Percentiles rank a stretch among this genome's conserved stretches.
Conservation (phyloP, 2,797 vertebrate species). For the Centropyge bicolor region DNA sequence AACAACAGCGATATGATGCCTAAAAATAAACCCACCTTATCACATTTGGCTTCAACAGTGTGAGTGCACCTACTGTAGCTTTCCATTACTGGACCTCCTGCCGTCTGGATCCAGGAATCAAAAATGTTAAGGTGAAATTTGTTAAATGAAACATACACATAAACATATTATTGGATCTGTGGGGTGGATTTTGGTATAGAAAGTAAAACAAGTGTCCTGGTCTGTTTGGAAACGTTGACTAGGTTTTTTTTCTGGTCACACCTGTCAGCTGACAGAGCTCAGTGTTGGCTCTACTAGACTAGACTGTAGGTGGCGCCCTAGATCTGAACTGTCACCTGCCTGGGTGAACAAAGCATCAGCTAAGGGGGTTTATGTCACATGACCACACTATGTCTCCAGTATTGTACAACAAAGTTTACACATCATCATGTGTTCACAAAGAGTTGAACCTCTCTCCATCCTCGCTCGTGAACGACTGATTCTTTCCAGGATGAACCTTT, state of each 20-base stretch:
- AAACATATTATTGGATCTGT: too few species aligned
- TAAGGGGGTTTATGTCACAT: not conserved
- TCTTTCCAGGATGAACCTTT: too few species aligned
- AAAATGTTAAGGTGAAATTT: too few species aligned
- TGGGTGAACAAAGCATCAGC: not conserved
- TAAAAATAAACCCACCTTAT: constrained; percentile 2
- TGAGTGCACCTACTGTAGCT: not conserved
- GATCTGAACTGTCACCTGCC: not conserved
- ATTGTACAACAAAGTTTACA: too few species aligned
- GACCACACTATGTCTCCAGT: not conserved
- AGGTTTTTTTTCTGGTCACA: not conserved
- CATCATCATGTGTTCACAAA: too few species aligned
- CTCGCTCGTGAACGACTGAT: too few species aligned
- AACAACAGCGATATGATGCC: not conserved
- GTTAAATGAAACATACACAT: too few species aligned
- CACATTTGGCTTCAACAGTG: not conserved
- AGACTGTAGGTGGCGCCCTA: constrained; percentile 6
- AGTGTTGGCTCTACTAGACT: not conserved
- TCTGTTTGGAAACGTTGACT: not conserved
- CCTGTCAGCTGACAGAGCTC: not conserved
- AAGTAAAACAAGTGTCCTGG: too few species aligned
- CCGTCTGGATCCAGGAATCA: too few species aligned
- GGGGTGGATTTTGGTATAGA: too few species aligned
- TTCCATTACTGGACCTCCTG: not conserved
- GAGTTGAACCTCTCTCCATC: too few species aligned